Percentiles rank a stretch among this genome's conserved stretches.
These are phyloP conservation scores for Cygnus olor DNA, from an alignment of 2,797 vertebrate genomes.

Conservation along the genomic window DNA sequence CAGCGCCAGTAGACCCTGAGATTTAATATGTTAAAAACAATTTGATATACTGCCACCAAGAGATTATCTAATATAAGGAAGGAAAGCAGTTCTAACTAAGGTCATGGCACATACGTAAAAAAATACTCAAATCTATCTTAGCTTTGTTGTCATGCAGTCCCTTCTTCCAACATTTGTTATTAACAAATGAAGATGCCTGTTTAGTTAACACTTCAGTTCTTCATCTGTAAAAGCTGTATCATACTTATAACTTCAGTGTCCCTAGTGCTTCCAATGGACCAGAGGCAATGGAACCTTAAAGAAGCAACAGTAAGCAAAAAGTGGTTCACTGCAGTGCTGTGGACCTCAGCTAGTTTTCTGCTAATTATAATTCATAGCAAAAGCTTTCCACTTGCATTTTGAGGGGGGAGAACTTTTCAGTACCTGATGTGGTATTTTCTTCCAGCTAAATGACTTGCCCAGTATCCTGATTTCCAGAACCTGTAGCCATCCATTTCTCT, in stretches of 20 bases:
- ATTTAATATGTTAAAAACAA: not conserved
- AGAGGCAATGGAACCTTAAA: not conserved
- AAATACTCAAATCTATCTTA: not conserved
- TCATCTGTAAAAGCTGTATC: not conserved
- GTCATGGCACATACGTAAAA: accelerated
- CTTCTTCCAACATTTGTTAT: constrained; percentile 11
- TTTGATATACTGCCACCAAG: not conserved
- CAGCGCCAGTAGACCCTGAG: not conserved
- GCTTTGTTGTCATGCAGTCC: not conserved
- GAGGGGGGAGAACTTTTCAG: not conserved
- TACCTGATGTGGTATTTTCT: constrained; percentile 99
- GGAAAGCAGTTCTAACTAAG: not conserved
- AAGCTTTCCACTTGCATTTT: not conserved
- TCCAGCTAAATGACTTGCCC: constrained; percentile 96
- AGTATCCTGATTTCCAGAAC: constrained; percentile 98
- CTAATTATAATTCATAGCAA: not conserved
- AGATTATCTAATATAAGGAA: not conserved
- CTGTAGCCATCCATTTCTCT: constrained; percentile 97
- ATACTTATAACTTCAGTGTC: not conserved
- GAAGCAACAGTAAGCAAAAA: not conserved
- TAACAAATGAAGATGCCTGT: constrained; percentile 21
- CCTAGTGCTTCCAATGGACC: not conserved
- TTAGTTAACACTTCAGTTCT: not conserved
- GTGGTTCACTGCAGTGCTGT: not conserved
- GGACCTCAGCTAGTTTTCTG: not conserved